Evolutionary conservation across 2,113 vertebrate species (phyloP), one percentile per base, ranked within the genome.

Genomic region (Crocuta crocuta): DNA sequence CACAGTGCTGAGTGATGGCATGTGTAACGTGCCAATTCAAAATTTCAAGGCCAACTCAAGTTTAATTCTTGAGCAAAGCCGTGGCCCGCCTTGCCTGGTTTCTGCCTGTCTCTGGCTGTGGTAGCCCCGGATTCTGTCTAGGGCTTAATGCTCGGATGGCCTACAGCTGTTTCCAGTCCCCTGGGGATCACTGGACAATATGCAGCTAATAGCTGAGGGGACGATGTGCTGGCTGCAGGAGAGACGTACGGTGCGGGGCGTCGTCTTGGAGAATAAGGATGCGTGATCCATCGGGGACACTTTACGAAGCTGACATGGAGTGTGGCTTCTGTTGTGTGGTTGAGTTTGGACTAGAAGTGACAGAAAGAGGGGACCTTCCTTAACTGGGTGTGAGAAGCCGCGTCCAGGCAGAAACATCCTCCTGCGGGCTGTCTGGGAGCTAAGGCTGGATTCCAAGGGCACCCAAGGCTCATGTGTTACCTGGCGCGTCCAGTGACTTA

Each of bases 1-100:
- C 88, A 91, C 45, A 55, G 96, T 76, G 71, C 91, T 65, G 94
- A 96, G 89, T 91, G 97, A 86, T 50, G 71, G 65, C 33, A 5
- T 39, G 55, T 65, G 73, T 71, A 48, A 91, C 11, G 1, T 83
- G 73, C 92, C 91, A 35, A 21, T 65, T 53, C 55, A 48, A 58
- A 35, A 28, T 48, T 28, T 73, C 66, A 74, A 19, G 39, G 31
- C 78, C 79, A n/a, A 26, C 61, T n/a, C n/a, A 50, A 53, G 48
- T 24, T 66, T 23, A 1, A 5, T 78, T 73, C 78, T 73, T 81
- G 1, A 70, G 61, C 83, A 13, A 16, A 0, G 53, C 66, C 5
- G 0, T 4, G 12, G 53, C 7, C 28, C 21, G 82, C 48, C 50
- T 66, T 35, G 5, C 7, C 0, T 3, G 4, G 11, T 4, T 53